Percentiles rank a stretch among this genome's conserved stretches.
phyloP scores from a whole-genome alignment of 2,888 invertebrate genomes.

The Melieria omissa region DNA sequence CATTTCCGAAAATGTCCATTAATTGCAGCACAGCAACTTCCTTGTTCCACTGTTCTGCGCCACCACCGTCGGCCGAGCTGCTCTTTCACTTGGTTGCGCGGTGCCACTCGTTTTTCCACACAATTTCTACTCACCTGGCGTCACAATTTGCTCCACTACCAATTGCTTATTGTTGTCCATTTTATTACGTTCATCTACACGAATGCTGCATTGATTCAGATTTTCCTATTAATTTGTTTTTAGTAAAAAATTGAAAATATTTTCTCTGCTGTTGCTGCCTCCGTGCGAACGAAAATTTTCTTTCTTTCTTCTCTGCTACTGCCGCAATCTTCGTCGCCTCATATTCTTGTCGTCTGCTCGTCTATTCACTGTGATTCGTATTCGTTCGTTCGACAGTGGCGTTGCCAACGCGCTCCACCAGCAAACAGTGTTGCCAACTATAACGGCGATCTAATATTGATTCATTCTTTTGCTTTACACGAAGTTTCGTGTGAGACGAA shows the following conservation, averaged over 20 bases:
- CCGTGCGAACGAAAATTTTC: conserved; percentile 46
- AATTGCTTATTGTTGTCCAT: conserved; percentile 67
- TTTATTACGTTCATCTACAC: conserved; percentile 46
- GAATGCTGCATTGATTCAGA: conserved; percentile 43
- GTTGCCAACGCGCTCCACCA: conserved; percentile 27
- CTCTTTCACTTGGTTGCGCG: not conserved
- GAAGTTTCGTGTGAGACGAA: no score
- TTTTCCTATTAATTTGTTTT: conserved; percentile 36
- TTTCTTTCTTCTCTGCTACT: conserved; percentile 33
- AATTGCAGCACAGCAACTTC: conserved; percentile 13
- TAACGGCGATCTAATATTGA: not conserved
- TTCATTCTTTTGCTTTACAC: no score
- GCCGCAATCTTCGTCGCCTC: conserved; percentile 33
- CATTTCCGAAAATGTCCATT: not conserved
- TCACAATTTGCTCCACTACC: conserved; percentile 65
- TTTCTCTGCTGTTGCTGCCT: conserved; percentile 35
- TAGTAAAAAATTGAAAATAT: conserved; percentile 43
- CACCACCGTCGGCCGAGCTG: conserved; percentile 14
- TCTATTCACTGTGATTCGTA: conserved; percentile 25
- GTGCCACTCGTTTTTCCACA: conserved; percentile 8
- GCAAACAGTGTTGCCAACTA: conserved; percentile 13
- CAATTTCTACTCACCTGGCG: conserved; percentile 65
- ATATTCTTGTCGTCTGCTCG: conserved; percentile 25
- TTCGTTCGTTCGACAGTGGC: conserved; percentile 31
- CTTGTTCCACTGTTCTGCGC: conserved; percentile 38